A percentile compares a stretch with the other conserved stretches of the same genome.
Evolutionary conservation across 2,113 vertebrate genomes (phyloP).

Genomic region (Mus spicilegus): DNA sequence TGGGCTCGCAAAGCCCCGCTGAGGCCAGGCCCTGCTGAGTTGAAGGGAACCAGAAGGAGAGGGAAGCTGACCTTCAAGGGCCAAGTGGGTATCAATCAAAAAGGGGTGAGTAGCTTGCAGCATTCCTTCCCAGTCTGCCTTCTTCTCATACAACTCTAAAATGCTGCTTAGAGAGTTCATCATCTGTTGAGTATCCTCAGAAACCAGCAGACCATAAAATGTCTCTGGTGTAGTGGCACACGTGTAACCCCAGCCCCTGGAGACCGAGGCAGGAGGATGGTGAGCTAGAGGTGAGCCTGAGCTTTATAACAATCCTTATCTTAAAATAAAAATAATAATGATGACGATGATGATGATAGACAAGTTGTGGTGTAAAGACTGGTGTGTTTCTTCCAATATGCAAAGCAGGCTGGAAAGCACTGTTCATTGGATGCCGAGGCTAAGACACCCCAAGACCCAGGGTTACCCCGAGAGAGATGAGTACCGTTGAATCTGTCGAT

Average conservation of each 20-base stretch:
- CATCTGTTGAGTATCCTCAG: not conserved
- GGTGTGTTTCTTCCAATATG: not conserved
- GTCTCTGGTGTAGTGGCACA: not conserved
- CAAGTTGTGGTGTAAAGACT: not conserved
- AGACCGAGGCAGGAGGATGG: not conserved
- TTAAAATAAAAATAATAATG: not conserved
- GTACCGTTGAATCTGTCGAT: constrained; percentile 98
- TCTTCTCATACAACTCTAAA: not conserved
- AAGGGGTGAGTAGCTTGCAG: not conserved
- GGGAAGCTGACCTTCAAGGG: not conserved
- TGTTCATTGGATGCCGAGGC: not conserved
- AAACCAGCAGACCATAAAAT: not conserved
- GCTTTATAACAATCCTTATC: not conserved
- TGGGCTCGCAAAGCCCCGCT: not conserved
- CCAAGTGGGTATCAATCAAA: not conserved
- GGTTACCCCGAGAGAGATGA: not conserved
- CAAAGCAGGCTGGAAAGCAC: not conserved
- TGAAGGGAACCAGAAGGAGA: not conserved
- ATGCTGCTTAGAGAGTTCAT: not conserved
- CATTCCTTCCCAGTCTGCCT: not conserved
- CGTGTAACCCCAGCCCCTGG: not conserved
- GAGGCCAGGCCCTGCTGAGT: not conserved
- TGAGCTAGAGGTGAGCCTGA: not conserved
- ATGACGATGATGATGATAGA: too few relatives aligned
- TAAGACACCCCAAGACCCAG: not conserved